Conservation (phyloP, 2,113 vertebrate genomes). For the Albula glossodonta region DNA sequence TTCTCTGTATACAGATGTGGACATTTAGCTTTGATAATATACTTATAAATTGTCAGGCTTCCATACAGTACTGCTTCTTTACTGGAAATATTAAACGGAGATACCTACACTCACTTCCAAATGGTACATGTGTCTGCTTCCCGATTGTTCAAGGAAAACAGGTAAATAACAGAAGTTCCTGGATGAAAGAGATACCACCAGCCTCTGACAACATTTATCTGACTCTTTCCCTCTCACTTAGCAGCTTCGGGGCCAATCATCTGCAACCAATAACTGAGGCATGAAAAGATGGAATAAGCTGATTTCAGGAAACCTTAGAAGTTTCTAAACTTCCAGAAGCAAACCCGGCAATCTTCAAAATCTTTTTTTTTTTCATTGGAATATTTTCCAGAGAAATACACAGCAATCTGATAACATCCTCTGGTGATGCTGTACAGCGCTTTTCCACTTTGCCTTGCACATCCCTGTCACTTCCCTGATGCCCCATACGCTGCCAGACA, state of each 20-base stretch:
- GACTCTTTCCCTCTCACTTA: constrained; percentile 45
- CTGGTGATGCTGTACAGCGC: constrained; percentile 15
- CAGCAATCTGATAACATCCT: constrained; percentile 30
- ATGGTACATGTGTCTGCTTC: constrained; percentile 32
- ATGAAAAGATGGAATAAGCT: constrained; percentile 34
- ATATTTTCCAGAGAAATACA: constrained; percentile 19
- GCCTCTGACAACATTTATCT: constrained; percentile 14
- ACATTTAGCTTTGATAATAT: not conserved
- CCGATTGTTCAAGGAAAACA: not conserved
- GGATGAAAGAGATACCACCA: not conserved
- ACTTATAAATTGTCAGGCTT: not conserved
- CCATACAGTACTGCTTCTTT: not conserved
- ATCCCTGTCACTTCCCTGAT: constrained; percentile 18
- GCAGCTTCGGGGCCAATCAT: constrained; percentile 49
- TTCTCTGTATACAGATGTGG: not conserved
- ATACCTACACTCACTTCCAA: constrained; percentile 33
- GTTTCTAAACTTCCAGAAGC: constrained; percentile 31
- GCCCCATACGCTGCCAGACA: constrained; percentile 24
- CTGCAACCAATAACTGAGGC: constrained; percentile 46
- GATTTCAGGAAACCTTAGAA: constrained; percentile 37
- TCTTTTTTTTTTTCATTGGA: constrained; percentile 26
- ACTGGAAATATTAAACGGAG: not conserved
- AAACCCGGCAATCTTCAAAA: constrained; percentile 3
- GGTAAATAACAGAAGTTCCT: not conserved
- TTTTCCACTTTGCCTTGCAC: not conserved